A percentile compares a stretch with the other conserved stretches of the same genome.
These are phyloP conservation scores for Lutraria lutraria DNA, from an alignment of 2,888 invertebrate species.

Conservation along the genomic window DNA sequence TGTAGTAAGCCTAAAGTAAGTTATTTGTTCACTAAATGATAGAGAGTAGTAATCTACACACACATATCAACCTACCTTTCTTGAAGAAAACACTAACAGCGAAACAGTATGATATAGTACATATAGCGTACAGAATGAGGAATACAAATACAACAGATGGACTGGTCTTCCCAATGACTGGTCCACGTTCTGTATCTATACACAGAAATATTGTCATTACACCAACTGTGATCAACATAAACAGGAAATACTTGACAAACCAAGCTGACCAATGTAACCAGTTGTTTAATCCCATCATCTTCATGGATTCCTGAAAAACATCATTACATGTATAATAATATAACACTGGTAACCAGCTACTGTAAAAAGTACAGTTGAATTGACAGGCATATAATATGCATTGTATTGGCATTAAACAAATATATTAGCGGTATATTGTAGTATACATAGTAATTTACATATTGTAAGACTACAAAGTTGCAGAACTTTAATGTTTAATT, in stretches of 20 bases:
- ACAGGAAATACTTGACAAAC: conserved; percentile 93
- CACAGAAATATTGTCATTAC: conserved; percentile 86
- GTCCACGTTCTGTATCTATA: conserved; percentile 74
- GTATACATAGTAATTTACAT: no score
- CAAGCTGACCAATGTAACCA: conserved; percentile 95
- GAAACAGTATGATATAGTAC: conserved; percentile 93
- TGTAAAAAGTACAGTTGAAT: no score
- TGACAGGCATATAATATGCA: no score
- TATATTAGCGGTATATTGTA: no score
- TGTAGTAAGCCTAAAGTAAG: no score
- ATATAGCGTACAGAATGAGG: conserved; percentile 91
- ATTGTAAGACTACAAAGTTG: no score
- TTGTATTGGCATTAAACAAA: no score
- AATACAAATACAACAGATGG: conserved; percentile 91
- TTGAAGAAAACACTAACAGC: conserved; percentile 93
- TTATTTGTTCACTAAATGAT: no score
- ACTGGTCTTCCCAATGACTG: conserved; percentile 91
- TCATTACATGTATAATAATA: background rate
- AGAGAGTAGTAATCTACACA: no score
- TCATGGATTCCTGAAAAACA: conserved; percentile 93
- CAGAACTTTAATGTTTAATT: no score
- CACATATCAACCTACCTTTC: conserved; percentile 88
- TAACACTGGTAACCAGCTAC: background rate
- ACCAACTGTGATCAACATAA: conserved; percentile 89
- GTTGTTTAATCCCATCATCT: conserved; percentile 95